These are phyloP conservation scores for Epinephelus fuscoguttatus DNA, from an alignment of 2,113 vertebrate genomes.

Conservation along the genomic window DNA sequence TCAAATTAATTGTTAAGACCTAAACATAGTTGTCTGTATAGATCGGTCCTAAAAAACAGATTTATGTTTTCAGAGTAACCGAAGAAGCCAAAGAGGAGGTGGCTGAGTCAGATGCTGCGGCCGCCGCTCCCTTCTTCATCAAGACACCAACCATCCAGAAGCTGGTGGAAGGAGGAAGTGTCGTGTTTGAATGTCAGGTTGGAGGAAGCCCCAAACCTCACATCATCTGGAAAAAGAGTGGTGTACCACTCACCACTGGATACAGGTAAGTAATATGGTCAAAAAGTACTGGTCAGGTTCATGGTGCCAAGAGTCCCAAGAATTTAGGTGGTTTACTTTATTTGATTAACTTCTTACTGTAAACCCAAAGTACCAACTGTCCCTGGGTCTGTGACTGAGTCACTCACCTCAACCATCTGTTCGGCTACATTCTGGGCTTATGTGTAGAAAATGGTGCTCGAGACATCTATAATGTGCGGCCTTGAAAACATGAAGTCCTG, in stretches of 20 bases:
- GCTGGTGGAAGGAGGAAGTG: constrained; percentile 93
- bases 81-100: constrained; percentile 87
- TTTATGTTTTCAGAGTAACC: constrained; percentile 79
- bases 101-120: constrained; percentile 71
- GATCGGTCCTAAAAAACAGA: fast-evolving
- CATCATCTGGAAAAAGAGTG: constrained; percentile 96
- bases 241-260: constrained; percentile 93
- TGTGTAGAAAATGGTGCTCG: too few species aligned
- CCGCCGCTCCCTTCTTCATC: constrained; percentile 90
- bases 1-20: background rate
- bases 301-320: background rate
- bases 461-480: too few species aligned
- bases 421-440: too few species aligned
- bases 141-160: constrained; percentile 90
- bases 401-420: too few species aligned
- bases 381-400: too few species aligned
- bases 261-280: constrained; percentile 88
- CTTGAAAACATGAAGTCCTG: too few species aligned
- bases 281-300: background rate
- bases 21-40: background rate
- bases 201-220: constrained; percentile 95
- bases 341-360: too few species aligned
- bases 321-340: background rate
- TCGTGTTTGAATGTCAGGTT: constrained; percentile 94
- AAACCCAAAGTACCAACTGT: too few species aligned